These are phyloP conservation scores for Chaenodraco wilsoni DNA, from an alignment of 2,797 vertebrate species.

Conservation along the genomic window DNA sequence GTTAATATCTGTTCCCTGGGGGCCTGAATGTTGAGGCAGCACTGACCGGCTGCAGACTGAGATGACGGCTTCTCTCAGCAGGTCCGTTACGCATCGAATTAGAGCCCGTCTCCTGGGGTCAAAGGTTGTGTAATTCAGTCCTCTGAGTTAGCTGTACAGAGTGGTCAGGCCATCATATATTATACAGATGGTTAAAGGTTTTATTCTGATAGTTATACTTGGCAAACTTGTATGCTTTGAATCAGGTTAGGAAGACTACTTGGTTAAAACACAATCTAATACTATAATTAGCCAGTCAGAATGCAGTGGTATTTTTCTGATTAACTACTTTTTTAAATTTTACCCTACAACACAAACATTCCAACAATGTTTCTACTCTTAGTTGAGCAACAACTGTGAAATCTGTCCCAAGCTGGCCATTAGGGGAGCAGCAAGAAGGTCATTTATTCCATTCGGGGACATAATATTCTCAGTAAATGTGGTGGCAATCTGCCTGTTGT, in stretches of 20 bases:
- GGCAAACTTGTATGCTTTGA: neutral
- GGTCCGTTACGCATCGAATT: constrained; percentile 68
- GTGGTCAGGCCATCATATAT: constrained; percentile 22
- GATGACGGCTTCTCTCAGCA: constrained; percentile 67
- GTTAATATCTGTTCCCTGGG: constrained; percentile 77
- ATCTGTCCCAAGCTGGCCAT: neutral
- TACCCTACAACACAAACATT: neutral
- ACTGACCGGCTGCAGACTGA: constrained; percentile 62
- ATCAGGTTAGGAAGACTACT: neutral
- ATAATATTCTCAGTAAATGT: neutral
- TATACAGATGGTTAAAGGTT: constrained; percentile 20
- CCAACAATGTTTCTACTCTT: neutral
- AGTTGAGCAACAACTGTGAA: neutral
- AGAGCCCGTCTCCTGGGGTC: constrained; percentile 58
- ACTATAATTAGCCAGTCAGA: neutral
- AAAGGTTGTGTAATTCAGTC: constrained; percentile 61
- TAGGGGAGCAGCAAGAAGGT: neutral
- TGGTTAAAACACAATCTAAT: neutral
- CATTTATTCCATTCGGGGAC: neutral
- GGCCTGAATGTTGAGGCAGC: constrained; percentile 63
- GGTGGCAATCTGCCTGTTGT: neutral
- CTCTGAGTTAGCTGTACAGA: constrained; percentile 32
- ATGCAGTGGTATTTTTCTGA: constrained; percentile 1
- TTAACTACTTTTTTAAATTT: neutral
- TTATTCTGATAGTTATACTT: constrained; percentile 1